Base-by-base conservation (phyloP, 2,888 invertebrate species). In the Lithophane semibrunnea region DNA sequence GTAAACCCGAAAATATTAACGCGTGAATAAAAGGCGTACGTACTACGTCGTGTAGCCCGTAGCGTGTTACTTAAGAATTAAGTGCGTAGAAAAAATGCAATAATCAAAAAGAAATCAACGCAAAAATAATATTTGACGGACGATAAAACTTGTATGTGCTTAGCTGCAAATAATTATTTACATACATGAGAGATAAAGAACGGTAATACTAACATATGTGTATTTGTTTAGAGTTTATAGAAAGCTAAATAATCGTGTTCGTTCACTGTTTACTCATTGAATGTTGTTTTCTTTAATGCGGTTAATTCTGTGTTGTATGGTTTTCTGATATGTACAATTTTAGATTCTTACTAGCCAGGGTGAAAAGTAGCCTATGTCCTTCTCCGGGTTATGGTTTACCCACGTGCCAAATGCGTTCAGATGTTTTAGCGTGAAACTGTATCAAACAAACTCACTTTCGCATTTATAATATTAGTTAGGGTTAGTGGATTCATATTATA, bases 141-240 rank as follows among this genome's bases (percentile, higher is more conserved):
- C 52, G 82, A 69, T 75, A 69, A 63, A 49, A 64, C 21, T 60
- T 47, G 47, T 75, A 47, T 67, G 54, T 21, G 52, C 12, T 65
- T 76, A 47, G 29, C 67, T 77, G 71, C 64, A 65, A 69, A 80
- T 74, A 56, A 77, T 63, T 77, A 69, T 84, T 74, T 72, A 81
- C 70, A 65, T 75, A 73, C 42, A 80, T 70, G 52, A 29, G 64
- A 75, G 78, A 81, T 84, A 77, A 49, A 61, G 37, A 60, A 58
- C 24, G 64, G 64, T 65, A 63, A 58, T 68, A 63, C 37, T 24
- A 37, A 58, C 65, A 29, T 54, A n/a, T 54, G 21, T 61, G 12
- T 80, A 60, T 84, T 78, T 61, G 54, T 47, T 74, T 69, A 63
- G 44, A 73, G 66, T 75, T 70, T 73, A 81, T 66, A 75, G 80